Evolutionary conservation across 2,113 vertebrate species (phyloP).

Genomic region (Pungitius pungitius): DNA sequence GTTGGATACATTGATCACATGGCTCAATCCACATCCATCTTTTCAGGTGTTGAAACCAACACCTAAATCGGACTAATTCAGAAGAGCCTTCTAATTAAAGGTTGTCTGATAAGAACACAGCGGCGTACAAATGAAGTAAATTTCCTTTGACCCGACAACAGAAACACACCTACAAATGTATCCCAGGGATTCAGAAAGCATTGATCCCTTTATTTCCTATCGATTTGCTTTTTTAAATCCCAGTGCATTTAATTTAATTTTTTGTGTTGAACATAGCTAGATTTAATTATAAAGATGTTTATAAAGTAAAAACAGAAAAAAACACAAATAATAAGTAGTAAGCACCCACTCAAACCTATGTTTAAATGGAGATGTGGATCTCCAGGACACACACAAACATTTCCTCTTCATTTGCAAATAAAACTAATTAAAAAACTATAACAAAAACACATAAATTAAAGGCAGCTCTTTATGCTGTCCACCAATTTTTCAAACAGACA

Average conservation of each 20-base stretch:
- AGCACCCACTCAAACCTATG: background rate
- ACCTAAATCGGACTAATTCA: conserved; percentile 28
- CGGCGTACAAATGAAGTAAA: background rate
- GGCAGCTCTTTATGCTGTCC: background rate
- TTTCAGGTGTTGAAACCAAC: conserved; percentile 42
- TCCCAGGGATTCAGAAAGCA: background rate
- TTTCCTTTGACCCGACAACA: background rate
- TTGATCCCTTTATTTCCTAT: background rate
- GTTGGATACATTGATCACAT: background rate
- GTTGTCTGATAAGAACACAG: conserved; percentile 31
- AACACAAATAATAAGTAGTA: background rate
- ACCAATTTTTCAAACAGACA: background rate
- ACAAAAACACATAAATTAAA: background rate
- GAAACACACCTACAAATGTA: background rate
- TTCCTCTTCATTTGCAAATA: background rate
- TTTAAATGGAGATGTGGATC: no score
- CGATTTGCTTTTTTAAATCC: background rate
- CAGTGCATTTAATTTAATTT: background rate
- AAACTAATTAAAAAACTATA: background rate
- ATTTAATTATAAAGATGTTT: no score
- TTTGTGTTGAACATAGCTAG: background rate
- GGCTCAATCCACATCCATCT: conserved; percentile 62
- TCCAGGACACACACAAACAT: background rate
- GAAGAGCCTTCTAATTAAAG: conserved; percentile 60
- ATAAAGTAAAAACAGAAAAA: background rate